Conservation (phyloP, 2,797 vertebrate genomes). For the Mormyrops attenuatus region DNA sequence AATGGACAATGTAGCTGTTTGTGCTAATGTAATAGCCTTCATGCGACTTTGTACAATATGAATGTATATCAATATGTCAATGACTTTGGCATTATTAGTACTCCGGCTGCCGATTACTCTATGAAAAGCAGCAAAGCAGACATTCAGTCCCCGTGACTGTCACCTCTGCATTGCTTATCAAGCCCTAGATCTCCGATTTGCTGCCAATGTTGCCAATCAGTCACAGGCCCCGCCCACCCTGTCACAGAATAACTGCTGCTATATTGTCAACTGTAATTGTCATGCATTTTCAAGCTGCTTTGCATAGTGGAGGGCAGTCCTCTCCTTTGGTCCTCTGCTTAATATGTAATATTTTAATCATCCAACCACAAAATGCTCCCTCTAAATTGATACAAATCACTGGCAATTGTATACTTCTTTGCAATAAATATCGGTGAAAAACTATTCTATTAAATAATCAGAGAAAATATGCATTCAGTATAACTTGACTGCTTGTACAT, state of each 20-base stretch:
- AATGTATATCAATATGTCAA: not conserved
- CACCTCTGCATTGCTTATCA: constrained; percentile 36
- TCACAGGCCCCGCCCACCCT: constrained; percentile 34
- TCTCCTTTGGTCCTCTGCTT: not conserved
- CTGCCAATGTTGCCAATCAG: constrained; percentile 34
- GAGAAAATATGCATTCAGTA: not conserved
- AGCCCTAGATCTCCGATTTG: constrained; percentile 27
- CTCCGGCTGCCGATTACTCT: not conserved
- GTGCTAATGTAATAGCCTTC: not conserved
- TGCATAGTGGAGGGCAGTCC: constrained; percentile 12
- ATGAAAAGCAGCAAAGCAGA: constrained; percentile 35
- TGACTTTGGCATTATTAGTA: not conserved
- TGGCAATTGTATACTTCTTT: not conserved
- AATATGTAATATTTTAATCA: not conserved
- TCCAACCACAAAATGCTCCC: not conserved
- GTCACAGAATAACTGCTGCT: constrained; percentile 14
- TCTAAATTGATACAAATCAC: not conserved
- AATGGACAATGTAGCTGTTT: not conserved
- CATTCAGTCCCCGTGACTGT: constrained; percentile 42
- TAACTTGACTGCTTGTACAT: not conserved
- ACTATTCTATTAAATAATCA: not conserved
- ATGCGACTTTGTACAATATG: not conserved
- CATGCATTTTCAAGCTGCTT: constrained; percentile 33
- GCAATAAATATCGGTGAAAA: not conserved
- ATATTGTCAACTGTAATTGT: constrained; percentile 31